Evolutionary conservation across 2,797 vertebrate species (phyloP).

Genomic region (Macrochelys suwanniensis): DNA sequence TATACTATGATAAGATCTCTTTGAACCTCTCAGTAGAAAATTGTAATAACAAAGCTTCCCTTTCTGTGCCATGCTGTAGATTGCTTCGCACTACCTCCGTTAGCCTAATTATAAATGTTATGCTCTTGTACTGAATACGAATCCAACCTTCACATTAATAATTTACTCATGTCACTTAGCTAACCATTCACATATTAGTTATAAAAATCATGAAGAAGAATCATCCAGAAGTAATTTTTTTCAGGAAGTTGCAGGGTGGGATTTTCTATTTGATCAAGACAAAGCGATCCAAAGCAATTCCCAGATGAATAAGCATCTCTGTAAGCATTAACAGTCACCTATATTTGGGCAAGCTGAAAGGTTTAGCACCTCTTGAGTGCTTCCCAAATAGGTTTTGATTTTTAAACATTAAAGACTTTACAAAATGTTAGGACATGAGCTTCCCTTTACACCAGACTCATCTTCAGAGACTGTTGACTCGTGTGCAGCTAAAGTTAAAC

Average conservation of each 20-base stretch:
- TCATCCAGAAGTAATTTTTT: constrained; percentile 52
- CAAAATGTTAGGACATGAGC: background rate
- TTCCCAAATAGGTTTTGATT: background rate
- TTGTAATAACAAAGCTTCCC: constrained; percentile 2
- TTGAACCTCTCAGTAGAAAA: background rate
- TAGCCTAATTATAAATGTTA: constrained; percentile 1
- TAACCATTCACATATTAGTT: constrained; percentile 25
- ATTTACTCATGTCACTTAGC: constrained; percentile 51
- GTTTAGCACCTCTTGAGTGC: background rate
- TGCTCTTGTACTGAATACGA: constrained; percentile 8
- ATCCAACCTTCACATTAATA: constrained; percentile 55
- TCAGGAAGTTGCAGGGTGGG: background rate
- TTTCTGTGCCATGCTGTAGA: background rate
- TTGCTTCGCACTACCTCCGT: background rate
- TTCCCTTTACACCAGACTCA: background rate
- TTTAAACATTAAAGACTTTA: background rate
- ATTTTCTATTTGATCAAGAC: constrained; percentile 44
- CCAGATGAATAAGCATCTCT: constrained; percentile 39
- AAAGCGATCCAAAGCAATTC: constrained; percentile 28
- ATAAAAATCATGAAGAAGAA: constrained; percentile 44
- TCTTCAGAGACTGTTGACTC: constrained; percentile 1
- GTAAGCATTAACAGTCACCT: background rate
- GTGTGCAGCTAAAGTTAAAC: background rate
- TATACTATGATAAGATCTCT: background rate
- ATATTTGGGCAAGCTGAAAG: background rate